A percentile compares a stretch with the other conserved stretches of the same genome.
These are phyloP conservation scores for Hyposoter dolosus DNA, from an alignment of 2,888 invertebrate genomes.

Conservation along the genomic window DNA sequence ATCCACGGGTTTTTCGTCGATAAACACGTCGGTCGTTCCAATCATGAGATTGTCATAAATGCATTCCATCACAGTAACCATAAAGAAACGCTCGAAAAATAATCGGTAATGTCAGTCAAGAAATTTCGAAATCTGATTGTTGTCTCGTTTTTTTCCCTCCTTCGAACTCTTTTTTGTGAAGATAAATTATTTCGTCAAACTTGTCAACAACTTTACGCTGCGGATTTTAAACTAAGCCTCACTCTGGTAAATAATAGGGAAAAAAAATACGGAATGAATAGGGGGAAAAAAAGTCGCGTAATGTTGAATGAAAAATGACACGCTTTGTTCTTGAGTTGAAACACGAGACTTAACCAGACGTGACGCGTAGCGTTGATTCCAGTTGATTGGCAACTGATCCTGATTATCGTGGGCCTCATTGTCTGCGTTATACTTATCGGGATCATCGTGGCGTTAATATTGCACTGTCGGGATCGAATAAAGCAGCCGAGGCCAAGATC, in stretches of 20 bases:
- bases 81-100: neutral
- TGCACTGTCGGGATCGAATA: constrained; percentile 89
- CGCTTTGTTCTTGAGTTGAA: constrained; percentile 71
- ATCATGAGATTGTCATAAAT: too few species aligned
- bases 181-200: neutral
- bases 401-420: constrained; percentile 94
- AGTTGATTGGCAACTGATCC: constrained; percentile 84
- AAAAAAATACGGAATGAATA: neutral
- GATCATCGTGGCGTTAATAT: constrained; percentile 93
- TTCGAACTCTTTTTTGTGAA: neutral
- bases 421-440: constrained; percentile 95
- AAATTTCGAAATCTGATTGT: neutral
- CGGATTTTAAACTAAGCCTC: neutral
- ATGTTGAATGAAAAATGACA: constrained; percentile 29
- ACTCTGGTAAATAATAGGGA: neutral
- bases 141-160: neutral
- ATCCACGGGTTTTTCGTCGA: too few species aligned
- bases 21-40: too few species aligned
- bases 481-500: constrained; percentile 82
- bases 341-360: constrained; percentile 79
- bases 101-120: neutral
- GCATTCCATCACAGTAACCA: neutral
- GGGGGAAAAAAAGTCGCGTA: neutral
- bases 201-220: neutral
- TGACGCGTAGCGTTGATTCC: constrained; percentile 84